Base-by-base conservation (phyloP, 1,140 invertebrate species). In the Ceratosolen solmsi region DNA sequence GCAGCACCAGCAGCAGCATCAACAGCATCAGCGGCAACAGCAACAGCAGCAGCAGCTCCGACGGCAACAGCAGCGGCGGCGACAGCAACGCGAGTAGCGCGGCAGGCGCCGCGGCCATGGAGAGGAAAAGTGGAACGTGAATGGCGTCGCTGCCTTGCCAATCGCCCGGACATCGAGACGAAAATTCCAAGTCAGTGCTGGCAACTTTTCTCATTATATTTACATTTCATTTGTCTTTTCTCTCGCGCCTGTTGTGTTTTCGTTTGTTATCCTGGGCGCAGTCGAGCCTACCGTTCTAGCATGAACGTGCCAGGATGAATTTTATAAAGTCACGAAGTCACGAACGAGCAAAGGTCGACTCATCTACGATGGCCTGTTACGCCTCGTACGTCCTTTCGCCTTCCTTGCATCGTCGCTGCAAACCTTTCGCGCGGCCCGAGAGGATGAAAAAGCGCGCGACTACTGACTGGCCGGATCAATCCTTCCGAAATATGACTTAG, bases 181-280 rank as follows among this genome's bases (percentile, higher is more conserved):
- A 87, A 90, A 88, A 87, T 88, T 89, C 86, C 87, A 89, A 90
- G 89, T 89, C 89, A 90, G 89, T 90, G 89, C 88, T 90, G 89
- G 85, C 89, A 90, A 90, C 89, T 88, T 89, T 89, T 88, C 87
- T 76, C 84, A 76, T 84, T 84, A 76, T 84, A 83, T 83, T 76
- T 82, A 83, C 76, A 77, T 58, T 77, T 58, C 65, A 76, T 58
- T 82, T 82, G 74, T 71, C 51, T 58, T 74, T 77, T 65, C 41
- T 75, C 0, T 30, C 70, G 70, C 49, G 49, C 49, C 49, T n/a
- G n/a, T n/a, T n/a, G 71, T 73, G 71, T 22, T 13, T 30, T 51
- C 41, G 46, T 27, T 73, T n/a, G 30, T 30, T 17, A n/a, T 33
- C 71, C 49, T 73, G 30, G 71, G 17, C 2, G 46, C 17, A 33